Base-by-base conservation (phyloP, 1,140 invertebrate species). In the Drosophila rufa region DNA sequence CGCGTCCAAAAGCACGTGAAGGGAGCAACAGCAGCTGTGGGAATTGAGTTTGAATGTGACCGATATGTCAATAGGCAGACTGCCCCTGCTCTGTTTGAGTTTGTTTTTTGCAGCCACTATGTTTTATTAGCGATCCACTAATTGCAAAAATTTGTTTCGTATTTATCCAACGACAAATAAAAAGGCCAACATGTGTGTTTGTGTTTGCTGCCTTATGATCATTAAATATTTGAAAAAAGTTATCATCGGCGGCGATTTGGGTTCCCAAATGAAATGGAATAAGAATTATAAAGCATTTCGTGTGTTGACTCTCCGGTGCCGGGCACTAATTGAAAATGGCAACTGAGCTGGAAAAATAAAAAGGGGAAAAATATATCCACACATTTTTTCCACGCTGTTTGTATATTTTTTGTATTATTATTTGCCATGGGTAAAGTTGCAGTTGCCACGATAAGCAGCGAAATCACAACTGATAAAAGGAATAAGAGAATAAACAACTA, bases 261-360 rank as follows among this genome's bases (percentile, higher is more conserved):
- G 58, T 62, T 45, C 42, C 22, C 47, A 62, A 74, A 25, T 58
- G 25, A 70, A 80, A 76, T 79, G 9, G 51, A 38, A 55, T 38
- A 9, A 59, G 62, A 73, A 77, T 77, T 85, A 77, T 77, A 69
- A 65, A 81, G 25, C 53, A 60, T 65, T 75, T 59, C 43, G 57
- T 27, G 36, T 81, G 76, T 84, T 84, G 73, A 84, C 81, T 83
- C 67, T 69, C 57, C 62, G 55, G 48, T 62, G 56, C 55, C 65
- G 67, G 64, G 69, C 82, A 79, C 82, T 85, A 85, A 85, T 85
- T 85, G 81, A 81, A 85, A 84, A 85, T 71, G 62, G 55, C 48
- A 68, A 84, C 43, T 30, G 61, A 27, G 15, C 38, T 11, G n/a
- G 43, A 36, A 60, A 46, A 59, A 59, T 61, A 50, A 25, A 56